Evolutionary conservation across 2,797 vertebrate species (phyloP).

Genomic region (Propithecus perrieri): DNA sequence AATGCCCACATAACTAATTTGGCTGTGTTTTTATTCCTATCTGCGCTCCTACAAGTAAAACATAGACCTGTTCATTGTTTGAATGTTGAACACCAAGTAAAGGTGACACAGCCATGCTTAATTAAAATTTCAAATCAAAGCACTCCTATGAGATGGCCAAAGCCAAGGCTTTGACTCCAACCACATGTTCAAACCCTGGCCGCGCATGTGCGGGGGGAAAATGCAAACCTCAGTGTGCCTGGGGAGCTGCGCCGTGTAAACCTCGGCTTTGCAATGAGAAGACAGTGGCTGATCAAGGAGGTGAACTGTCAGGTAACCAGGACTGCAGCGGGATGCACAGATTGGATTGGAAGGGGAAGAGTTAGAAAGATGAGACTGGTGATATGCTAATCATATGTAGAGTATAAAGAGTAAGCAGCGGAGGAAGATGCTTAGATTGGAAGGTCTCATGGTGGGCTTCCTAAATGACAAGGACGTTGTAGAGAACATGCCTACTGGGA

Average conservation of each 20-base stretch:
- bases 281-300: rapidly evolving
- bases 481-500: rapidly evolving
- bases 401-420: neutral
- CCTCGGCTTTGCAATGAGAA: neutral
- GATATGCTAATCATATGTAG: rapidly evolving
- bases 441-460: neutral
- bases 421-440: rapidly evolving
- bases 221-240: rapidly evolving
- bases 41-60: neutral
- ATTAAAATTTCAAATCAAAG: neutral
- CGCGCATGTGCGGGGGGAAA: neutral
- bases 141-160: rapidly evolving
- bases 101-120: neutral
- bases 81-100: neutral
- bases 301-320: neutral
- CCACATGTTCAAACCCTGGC: rapidly evolving
- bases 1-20: neutral
- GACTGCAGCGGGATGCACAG: neutral
- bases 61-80: neutral
- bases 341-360: too few species aligned
- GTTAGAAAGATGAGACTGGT: neutral
- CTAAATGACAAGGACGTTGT: too few species aligned
- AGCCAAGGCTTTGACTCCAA: neutral
- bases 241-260: rapidly evolving
- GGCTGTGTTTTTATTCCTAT: neutral